Percentiles rank a stretch among this genome's conserved stretches.
Evolutionary conservation across 2,797 vertebrate species (phyloP).

Genomic region (Liparis tanakae): DNA sequence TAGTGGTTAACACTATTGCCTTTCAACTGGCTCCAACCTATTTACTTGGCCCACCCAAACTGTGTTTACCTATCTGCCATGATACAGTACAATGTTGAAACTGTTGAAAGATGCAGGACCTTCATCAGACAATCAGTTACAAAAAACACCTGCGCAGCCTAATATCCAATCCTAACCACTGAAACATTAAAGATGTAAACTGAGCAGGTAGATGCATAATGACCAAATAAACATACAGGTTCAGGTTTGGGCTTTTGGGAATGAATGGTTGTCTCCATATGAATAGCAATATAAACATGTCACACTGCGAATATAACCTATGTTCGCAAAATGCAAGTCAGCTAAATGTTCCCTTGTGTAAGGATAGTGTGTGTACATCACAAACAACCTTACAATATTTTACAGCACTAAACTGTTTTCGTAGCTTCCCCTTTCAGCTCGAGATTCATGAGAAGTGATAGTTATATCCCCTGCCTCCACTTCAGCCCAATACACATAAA

Average conservation of each 20-base stretch:
- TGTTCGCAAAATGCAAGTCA: not conserved
- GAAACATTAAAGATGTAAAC: not conserved
- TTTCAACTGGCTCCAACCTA: not conserved
- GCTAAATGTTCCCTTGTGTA: not conserved
- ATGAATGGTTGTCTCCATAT: not conserved
- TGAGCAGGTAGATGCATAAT: not conserved
- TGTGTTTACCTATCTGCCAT: not conserved
- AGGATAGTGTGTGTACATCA: not conserved
- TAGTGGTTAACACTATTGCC: too few relatives aligned
- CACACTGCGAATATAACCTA: not conserved
- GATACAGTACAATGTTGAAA: not conserved
- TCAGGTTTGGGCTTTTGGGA: not conserved
- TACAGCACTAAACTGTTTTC: constrained; percentile 18
- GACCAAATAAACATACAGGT: not conserved
- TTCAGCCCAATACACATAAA: constrained; percentile 42
- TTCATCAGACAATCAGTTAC: not conserved
- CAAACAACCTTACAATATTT: constrained; percentile 14
- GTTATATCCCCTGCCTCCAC: constrained; percentile 43
- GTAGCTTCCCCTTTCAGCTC: constrained; percentile 39
- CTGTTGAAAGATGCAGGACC: not conserved
- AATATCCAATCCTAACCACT: not conserved
- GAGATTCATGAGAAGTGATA: constrained; percentile 53
- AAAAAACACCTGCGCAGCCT: not conserved
- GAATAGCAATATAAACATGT: not conserved
- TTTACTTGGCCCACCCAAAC: too few relatives aligned